Conservation (phyloP, 2,888 invertebrate genomes). For the Mesorhabditis sp. region DNA sequence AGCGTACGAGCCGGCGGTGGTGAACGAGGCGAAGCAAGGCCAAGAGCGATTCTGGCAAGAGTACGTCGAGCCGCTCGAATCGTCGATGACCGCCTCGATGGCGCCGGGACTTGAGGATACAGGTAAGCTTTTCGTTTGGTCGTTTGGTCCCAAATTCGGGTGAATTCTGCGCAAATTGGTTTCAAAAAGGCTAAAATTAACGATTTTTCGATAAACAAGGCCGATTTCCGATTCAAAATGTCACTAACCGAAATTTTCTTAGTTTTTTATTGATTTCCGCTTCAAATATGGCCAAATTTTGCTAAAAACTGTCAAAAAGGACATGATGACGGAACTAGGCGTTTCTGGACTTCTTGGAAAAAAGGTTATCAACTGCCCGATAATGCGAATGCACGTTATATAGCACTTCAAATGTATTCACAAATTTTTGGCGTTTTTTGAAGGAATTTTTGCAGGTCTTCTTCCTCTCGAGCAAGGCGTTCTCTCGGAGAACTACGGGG, state of each 20-base stretch:
- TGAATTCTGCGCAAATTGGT: not conserved
- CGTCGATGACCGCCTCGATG: slow-evolving; percentile 38
- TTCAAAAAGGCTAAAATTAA: no score
- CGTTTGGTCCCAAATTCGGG: not conserved
- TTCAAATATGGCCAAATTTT: no score
- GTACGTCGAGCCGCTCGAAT: slow-evolving; percentile 52
- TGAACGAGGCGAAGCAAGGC: slow-evolving; percentile 37
- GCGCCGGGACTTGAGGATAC: slow-evolving; percentile 16
- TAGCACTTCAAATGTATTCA: slow-evolving; percentile 13
- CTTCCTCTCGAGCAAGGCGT: slow-evolving; percentile 47
- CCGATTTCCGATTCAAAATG: no score
- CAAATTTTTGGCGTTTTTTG: slow-evolving; percentile 12
- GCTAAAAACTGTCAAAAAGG: no score
- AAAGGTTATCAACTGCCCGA: not conserved
- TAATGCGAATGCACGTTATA: slow-evolving; percentile 16
- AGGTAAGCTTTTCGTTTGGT: not conserved
- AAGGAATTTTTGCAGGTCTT: slow-evolving; percentile 21
- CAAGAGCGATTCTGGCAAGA: slow-evolving; percentile 55
- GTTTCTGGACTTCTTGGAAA: no score
- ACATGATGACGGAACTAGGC: no score
- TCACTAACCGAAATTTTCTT: no score
- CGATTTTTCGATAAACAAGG: no score
- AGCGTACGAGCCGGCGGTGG: slow-evolving; percentile 35
- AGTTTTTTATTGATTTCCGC: no score
- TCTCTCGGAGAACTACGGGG: slow-evolving; percentile 49